A percentile compares a stretch with the other conserved stretches of the same genome.
phyloP scores from a whole-genome alignment of 2,888 invertebrate species.

The Thymelicus lineola region DNA sequence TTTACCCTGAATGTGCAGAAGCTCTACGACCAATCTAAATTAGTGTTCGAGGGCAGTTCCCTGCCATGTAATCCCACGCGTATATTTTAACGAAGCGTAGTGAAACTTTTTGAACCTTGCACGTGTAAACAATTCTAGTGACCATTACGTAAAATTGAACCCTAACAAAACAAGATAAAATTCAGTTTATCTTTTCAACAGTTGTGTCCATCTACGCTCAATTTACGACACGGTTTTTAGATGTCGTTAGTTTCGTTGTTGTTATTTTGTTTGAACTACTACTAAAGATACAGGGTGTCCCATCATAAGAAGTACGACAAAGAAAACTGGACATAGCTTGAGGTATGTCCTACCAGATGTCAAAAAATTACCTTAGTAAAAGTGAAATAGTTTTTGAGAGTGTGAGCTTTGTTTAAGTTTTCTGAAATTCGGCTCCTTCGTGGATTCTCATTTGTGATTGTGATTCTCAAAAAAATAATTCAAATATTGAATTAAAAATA shows the following conservation, averaged over 20 bases:
- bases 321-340: no score
- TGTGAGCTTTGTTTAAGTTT: no score
- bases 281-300: no score
- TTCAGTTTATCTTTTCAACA: constrained; percentile 43
- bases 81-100: constrained; percentile 74
- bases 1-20: constrained; percentile 36
- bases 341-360: no score
- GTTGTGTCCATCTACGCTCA: constrained; percentile 50
- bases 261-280: not conserved
- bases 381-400: no score
- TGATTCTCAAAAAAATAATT: no score
- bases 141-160: constrained; percentile 48
- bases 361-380: no score
- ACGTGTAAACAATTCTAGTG: constrained; percentile 62
- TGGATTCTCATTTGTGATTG: no score
- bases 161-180: constrained; percentile 48
- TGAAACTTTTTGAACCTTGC: constrained; percentile 70
- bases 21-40: constrained; percentile 58
- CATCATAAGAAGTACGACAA: no score
- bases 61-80: constrained; percentile 67
- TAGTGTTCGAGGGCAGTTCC: constrained; percentile 50
- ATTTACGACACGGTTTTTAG: constrained; percentile 60
- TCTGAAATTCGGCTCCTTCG: no score
- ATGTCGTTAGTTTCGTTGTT: constrained; percentile 52
- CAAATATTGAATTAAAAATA: no score